Conservation (phyloP, 2,888 invertebrate genomes). For the Ceriagrion tenellum region DNA sequence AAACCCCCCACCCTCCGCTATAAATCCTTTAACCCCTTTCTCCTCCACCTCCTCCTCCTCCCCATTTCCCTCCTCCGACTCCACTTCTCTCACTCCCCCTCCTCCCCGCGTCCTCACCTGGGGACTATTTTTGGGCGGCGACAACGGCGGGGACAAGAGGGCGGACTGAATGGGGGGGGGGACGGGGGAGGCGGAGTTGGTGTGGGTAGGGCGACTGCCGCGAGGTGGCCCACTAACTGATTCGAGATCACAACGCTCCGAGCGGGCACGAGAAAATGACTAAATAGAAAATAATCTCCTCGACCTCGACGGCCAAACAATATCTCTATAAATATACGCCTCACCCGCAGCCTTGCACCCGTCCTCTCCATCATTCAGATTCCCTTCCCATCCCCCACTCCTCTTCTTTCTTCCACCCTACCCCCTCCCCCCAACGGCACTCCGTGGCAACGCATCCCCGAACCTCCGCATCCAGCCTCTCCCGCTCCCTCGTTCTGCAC, state of each 20-base stretch:
- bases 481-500: no score
- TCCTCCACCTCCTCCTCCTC: no score
- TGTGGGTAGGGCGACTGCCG: not conserved
- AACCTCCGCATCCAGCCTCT: no score
- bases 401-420: not conserved
- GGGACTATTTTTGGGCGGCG: constrained; percentile 53
- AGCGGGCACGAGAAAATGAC: not conserved
- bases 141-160: not conserved
- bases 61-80: not conserved
- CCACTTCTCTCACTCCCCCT: not conserved
- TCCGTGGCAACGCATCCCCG: no score
- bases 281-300: not conserved
- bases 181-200: not conserved
- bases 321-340: constrained; percentile 41
- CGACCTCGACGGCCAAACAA: constrained; percentile 23
- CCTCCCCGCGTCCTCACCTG: constrained; percentile 43
- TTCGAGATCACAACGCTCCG: constrained; percentile 19
- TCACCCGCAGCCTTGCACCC: not conserved
- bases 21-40: constrained; percentile 16
- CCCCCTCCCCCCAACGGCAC: not conserved
- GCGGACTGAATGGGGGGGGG: not conserved
- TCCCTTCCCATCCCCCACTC: not conserved
- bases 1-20: not conserved
- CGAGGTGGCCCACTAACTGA: constrained; percentile 48
- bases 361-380: not conserved